These are phyloP conservation scores for Chlorodrepanis virens DNA, from an alignment of 2,113 vertebrate species.

Conservation along the genomic window DNA sequence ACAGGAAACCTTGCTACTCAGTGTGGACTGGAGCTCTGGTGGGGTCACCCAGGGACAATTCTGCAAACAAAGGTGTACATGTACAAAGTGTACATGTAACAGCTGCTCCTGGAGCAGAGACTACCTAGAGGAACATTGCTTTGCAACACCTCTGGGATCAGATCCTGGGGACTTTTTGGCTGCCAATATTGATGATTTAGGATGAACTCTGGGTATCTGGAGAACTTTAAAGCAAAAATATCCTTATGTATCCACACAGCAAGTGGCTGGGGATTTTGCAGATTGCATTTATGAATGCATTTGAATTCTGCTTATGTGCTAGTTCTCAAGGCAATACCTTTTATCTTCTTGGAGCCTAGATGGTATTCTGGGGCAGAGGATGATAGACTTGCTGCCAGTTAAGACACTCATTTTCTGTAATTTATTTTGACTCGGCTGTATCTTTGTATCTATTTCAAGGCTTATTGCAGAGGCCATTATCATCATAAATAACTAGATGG, in stretches of 20 bases:
- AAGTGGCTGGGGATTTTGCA: not conserved
- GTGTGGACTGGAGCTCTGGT: accelerated
- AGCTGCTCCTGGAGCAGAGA: not conserved
- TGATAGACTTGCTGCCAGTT: not conserved
- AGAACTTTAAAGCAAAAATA: not conserved
- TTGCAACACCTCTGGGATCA: not conserved
- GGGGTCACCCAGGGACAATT: not conserved
- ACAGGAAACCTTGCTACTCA: not conserved
- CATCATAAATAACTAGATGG: not conserved
- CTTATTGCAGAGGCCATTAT: not conserved
- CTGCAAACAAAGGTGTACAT: accelerated
- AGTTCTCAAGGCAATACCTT: not conserved
- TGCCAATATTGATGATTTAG: not conserved
- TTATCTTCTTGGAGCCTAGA: not conserved
- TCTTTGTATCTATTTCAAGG: not conserved
- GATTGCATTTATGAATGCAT: not conserved
- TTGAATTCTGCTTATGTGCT: not conserved
- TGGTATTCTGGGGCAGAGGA: not conserved
- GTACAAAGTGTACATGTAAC: too few relatives aligned
- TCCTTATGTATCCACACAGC: not conserved
- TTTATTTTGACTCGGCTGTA: not conserved
- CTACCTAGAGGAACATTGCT: not conserved
- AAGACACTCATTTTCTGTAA: not conserved
- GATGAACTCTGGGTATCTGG: not conserved
- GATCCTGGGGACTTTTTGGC: not conserved